Evolutionary conservation across 2,797 vertebrate species (phyloP).

Genomic region (Apodemus agrarius): DNA sequence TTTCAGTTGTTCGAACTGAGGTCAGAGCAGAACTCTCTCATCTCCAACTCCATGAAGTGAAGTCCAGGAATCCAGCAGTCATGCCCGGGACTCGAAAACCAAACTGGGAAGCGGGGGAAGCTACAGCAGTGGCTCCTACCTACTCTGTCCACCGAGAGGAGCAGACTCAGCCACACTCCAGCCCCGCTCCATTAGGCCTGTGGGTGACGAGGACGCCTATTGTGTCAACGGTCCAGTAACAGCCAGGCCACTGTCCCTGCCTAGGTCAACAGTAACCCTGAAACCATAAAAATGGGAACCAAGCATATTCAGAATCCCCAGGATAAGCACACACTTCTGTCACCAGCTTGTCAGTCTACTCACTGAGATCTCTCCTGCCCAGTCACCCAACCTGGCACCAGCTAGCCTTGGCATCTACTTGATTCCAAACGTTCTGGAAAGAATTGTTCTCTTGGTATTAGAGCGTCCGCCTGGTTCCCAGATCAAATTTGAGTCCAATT

Average conservation of each 20-base stretch:
- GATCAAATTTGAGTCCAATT: slow-evolving; percentile 21
- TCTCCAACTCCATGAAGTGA: not conserved
- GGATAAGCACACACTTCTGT: not conserved
- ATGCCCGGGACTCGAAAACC: rapidly evolving
- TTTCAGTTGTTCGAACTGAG: not conserved
- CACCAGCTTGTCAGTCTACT: rapidly evolving
- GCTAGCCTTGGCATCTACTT: not conserved
- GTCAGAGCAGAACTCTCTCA: not conserved
- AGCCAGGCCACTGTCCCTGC: not conserved
- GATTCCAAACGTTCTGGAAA: not conserved
- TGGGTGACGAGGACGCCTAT: not conserved
- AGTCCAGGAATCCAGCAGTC: not conserved
- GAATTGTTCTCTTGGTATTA: not conserved
- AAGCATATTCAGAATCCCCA: not conserved
- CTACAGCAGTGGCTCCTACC: not conserved
- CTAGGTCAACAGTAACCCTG: not conserved
- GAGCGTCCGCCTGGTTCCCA: not conserved
- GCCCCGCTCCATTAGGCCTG: not conserved
- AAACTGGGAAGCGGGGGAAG: rapidly evolving
- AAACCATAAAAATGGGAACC: not conserved
- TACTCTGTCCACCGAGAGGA: not conserved
- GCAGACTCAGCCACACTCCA: not conserved
- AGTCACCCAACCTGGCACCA: not conserved
- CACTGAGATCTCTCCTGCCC: not conserved
- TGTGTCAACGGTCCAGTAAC: rapidly evolving